These are phyloP conservation scores for Pseudorhiza aurosa DNA, from an alignment of 30 jellyfish, hydroid and myxozoan species.

Conservation along the genomic window DNA sequence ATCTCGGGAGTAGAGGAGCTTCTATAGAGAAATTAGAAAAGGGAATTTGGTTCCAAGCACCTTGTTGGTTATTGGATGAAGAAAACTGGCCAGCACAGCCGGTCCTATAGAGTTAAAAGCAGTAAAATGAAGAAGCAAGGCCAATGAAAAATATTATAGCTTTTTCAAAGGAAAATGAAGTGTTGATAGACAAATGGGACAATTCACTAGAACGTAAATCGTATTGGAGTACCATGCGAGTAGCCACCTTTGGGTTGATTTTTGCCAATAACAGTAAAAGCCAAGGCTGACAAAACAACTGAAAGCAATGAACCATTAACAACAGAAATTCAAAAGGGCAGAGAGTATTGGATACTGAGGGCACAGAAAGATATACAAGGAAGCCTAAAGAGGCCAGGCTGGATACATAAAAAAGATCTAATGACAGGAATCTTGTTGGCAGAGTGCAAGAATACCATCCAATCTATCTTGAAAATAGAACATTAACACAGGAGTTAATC, in stretches of 20 bases:
- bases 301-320: conserved; percentile 25
- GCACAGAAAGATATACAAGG: conserved; percentile 21
- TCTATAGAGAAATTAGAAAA: conserved; percentile 30
- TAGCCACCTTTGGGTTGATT: conserved; percentile 49
- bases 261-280: conserved; percentile 35
- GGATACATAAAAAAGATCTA: conserved; percentile 21
- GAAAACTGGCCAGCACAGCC: conserved; percentile 68
- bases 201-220: conserved; percentile 15
- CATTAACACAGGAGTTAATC: conserved; percentile 34
- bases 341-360: conserved; percentile 29
- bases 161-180: conserved; percentile 39
- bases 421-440: conserved; percentile 46
- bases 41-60: conserved; percentile 62
- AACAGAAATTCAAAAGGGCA: conserved; percentile 29
- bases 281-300: conserved; percentile 12
- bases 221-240: conserved; percentile 55
- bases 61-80: conserved; percentile 44
- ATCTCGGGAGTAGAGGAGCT: conserved; percentile 57
- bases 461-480: conserved; percentile 43
- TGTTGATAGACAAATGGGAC: conserved; percentile 47
- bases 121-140: conserved; percentile 30
- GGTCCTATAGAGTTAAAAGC: conserved; percentile 13
- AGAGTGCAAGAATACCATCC: conserved; percentile 48
- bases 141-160: conserved; percentile 33
- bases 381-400: conserved; percentile 42